Percentiles rank a stretch among this genome's conserved stretches.
Conservation (phyloP, 2,797 vertebrate species). For the Trachurus trachurus region DNA sequence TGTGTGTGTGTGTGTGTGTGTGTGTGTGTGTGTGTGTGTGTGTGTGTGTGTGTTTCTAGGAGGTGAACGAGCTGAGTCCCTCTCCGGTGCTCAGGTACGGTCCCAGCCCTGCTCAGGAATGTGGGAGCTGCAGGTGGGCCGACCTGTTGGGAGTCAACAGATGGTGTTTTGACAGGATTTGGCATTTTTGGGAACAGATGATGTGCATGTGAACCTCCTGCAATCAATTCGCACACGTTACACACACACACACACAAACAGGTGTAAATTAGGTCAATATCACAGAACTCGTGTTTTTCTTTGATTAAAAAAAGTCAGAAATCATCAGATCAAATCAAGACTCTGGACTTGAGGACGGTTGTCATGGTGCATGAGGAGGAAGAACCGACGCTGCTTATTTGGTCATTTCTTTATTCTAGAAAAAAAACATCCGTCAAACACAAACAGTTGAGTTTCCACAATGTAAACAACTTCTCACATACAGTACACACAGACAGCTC, state of each 20-base stretch:
- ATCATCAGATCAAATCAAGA: no score
- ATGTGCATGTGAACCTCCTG: not conserved
- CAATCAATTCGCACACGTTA: not conserved
- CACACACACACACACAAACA: no score
- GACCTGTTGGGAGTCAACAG: constrained; percentile 43
- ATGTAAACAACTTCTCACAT: constrained; percentile 78
- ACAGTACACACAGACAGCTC: constrained; percentile 64
- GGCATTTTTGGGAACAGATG: constrained; percentile 5
- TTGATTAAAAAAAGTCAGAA: not conserved
- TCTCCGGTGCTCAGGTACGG: not conserved
- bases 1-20: no score
- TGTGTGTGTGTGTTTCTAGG: not conserved
- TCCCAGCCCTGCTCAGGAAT: constrained; percentile 35
- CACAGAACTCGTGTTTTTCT: no score
- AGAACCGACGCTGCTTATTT: constrained; percentile 21
- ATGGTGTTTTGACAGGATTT: constrained; percentile 22
- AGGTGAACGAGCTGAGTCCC: not conserved
- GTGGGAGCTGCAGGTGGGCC: constrained; percentile 33
- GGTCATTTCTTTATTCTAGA: constrained; percentile 76
- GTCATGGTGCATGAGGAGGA: no score
- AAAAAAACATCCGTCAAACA: constrained; percentile 61
- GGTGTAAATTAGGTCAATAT: not conserved
- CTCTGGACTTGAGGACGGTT: no score
- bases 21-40: no score
- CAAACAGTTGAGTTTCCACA: constrained; percentile 69